These are phyloP conservation scores for Chamaea fasciata DNA, from an alignment of 2,113 vertebrate genomes.

Conservation along the genomic window DNA sequence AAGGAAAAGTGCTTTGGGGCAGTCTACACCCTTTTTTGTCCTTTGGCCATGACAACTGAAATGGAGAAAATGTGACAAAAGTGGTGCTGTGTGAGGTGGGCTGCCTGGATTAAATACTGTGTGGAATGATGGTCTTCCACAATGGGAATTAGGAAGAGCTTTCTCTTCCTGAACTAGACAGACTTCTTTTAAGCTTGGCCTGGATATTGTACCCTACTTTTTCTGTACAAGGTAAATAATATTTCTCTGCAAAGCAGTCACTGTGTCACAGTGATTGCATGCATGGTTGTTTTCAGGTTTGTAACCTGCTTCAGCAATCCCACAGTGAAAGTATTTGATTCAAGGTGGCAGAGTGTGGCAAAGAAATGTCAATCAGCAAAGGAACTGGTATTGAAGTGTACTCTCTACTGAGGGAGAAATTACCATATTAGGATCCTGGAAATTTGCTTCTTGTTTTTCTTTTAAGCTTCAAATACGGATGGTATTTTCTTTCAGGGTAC, in stretches of 20 bases:
- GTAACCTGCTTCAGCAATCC: neutral
- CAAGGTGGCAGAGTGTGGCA: neutral
- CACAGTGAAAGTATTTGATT: neutral
- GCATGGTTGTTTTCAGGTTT: neutral
- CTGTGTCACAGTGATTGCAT: neutral
- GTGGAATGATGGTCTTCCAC: neutral
- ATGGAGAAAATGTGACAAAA: neutral
- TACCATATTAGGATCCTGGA: neutral
- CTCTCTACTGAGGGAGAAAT: neutral
- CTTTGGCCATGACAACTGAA: neutral
- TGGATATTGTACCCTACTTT: neutral
- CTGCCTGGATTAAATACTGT: neutral
- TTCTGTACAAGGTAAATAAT: neutral
- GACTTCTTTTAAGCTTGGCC: neutral
- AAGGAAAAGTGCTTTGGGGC: neutral
- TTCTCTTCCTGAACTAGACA: neutral
- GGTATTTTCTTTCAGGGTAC: neutral
- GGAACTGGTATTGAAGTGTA: neutral
- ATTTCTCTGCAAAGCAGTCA: neutral
- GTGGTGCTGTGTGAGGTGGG: neutral
- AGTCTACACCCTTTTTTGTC: conserved; percentile 6
- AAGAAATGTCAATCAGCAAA: neutral
- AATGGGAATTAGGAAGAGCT: neutral
- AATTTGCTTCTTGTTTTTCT: neutral
- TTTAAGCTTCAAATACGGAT: neutral